Conservation (phyloP, 2,888 invertebrate species). For the Orchestes rusci region DNA sequence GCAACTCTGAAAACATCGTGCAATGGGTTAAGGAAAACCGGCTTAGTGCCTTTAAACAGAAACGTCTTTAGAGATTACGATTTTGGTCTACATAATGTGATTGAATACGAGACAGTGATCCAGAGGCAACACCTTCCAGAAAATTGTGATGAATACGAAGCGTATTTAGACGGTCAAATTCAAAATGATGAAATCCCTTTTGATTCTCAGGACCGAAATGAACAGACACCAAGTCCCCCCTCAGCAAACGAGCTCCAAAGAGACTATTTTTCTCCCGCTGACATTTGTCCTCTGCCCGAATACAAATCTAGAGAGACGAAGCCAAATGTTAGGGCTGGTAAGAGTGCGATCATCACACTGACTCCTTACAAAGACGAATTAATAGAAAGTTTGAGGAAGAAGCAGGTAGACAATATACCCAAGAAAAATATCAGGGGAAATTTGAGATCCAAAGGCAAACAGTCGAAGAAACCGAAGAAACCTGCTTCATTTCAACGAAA, state of each 20-base stretch:
- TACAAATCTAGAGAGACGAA: constrained; percentile 1
- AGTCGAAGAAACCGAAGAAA: neutral
- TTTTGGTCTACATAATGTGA: neutral
- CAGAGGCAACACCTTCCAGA: neutral
- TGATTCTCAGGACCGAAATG: too few species aligned
- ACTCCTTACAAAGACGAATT: constrained; percentile 4
- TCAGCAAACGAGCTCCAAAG: neutral
- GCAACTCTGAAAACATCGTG: constrained; percentile 12
- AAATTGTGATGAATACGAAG: neutral
- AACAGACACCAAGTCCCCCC: neutral
- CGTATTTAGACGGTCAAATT: neutral
- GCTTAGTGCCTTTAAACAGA: constrained; percentile 8
- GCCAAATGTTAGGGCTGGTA: constrained; percentile 1
- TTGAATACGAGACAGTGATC: neutral
- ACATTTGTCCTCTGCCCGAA: neutral
- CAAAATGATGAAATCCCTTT: too few species aligned
- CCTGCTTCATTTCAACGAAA: neutral
- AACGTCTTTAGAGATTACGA: constrained; percentile 9
- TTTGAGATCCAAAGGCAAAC: neutral
- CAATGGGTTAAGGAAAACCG: constrained; percentile 8
- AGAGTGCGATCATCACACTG: constrained; percentile 1
- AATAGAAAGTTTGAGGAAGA: constrained; percentile 1
- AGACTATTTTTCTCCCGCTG: constrained; percentile 1
- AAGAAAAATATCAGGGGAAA: neutral
- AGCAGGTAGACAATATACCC: neutral